Percentiles rank a stretch among this genome's conserved stretches.
These are phyloP conservation scores for Solen grandis DNA, from an alignment of 1,140 invertebrate species.

Conservation along the genomic window DNA sequence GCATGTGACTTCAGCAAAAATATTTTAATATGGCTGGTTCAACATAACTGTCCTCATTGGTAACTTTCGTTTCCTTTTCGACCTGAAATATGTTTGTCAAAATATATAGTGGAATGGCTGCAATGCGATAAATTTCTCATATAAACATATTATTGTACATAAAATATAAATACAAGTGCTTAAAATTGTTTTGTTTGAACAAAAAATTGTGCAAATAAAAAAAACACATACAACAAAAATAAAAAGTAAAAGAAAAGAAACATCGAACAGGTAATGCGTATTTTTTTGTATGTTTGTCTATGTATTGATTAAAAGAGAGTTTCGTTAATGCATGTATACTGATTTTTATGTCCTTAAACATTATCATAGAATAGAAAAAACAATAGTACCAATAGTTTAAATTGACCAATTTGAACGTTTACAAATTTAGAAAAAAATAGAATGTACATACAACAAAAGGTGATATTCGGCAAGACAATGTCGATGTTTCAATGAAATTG, in stretches of 20 bases:
- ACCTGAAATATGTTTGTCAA: background rate
- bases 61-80: background rate
- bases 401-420: no score
- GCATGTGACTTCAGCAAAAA: constrained; percentile 13
- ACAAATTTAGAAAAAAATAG: background rate
- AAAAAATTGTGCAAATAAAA: no score
- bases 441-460: background rate
- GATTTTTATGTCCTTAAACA: no score
- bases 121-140: background rate
- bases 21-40: background rate
- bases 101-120: background rate
- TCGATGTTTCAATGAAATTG: background rate
- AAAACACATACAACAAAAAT: no score
- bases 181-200: no score
- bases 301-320: no score
- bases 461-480: background rate
- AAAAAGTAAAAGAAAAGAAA: background rate
- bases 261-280: no score
- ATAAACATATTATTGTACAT: no score
- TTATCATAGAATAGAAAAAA: no score
- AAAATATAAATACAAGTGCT: no score
- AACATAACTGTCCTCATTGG: background rate
- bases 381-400: no score
- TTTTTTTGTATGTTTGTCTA: no score
- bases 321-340: background rate